Conservation (phyloP, 1,140 invertebrate genomes). For the Ceratina calcarata region DNA sequence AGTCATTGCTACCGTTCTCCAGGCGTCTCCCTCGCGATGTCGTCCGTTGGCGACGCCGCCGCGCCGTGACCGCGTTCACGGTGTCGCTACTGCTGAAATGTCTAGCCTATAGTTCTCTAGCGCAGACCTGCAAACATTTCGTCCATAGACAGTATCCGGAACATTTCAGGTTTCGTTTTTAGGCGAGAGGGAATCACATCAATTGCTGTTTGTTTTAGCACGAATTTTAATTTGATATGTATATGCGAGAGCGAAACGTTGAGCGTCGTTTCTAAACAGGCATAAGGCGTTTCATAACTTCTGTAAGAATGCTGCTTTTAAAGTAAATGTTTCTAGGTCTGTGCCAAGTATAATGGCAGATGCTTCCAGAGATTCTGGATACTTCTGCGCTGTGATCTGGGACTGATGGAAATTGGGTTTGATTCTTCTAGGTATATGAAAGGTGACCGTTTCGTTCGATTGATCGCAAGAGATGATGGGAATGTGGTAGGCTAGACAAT, state of each 20-base stretch:
- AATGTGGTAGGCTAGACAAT: neutral
- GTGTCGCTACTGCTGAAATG: neutral
- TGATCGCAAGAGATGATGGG: neutral
- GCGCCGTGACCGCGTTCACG: neutral
- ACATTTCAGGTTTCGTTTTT: too few relatives aligned
- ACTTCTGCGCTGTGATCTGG: neutral
- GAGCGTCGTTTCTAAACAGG: too few relatives aligned
- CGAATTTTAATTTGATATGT: too few relatives aligned
- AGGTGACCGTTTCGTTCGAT: neutral
- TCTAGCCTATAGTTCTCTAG: too few relatives aligned
- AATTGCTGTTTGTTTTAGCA: too few relatives aligned
- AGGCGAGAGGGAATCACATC: too few relatives aligned
- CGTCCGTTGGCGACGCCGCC: neutral
- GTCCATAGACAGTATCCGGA: too few relatives aligned
- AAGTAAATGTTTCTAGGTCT: too few relatives aligned
- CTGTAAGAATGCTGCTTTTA: too few relatives aligned
- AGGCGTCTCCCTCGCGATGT: conserved; percentile 5
- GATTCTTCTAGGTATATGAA: neutral
- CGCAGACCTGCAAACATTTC: too few relatives aligned
- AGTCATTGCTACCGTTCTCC: neutral
- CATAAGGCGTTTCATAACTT: too few relatives aligned
- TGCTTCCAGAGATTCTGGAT: neutral
- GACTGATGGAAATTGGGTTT: neutral
- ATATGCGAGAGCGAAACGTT: too few relatives aligned
- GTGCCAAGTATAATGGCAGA: neutral